Conservation (phyloP, 2,797 vertebrate species). For the Galago senegalensis region DNA sequence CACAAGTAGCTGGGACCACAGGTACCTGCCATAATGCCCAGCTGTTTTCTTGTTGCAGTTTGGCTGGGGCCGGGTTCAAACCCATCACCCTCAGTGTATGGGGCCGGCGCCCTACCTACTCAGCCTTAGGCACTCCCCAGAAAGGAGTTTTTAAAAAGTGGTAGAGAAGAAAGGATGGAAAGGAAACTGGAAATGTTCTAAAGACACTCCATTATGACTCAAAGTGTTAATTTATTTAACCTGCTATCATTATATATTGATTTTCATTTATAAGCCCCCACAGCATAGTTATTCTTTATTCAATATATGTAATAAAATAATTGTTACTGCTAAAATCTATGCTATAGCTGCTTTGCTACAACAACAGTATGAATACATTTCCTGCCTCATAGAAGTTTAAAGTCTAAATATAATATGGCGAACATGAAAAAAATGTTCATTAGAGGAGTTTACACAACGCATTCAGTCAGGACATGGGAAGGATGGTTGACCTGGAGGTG, state of each 20-base stretch:
- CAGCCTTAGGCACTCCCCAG: neutral
- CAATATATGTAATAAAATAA: neutral
- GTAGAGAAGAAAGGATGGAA: neutral
- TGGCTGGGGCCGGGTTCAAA: too few relatives aligned
- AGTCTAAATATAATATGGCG: neutral
- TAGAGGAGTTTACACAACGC: neutral
- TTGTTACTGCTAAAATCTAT: neutral
- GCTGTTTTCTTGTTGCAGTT: too few relatives aligned
- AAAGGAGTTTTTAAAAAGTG: neutral
- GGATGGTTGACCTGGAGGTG: neutral
- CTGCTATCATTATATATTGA: neutral
- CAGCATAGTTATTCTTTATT: neutral
- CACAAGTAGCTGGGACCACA: too few relatives aligned
- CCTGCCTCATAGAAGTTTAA: neutral
- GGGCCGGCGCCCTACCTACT: too few relatives aligned
- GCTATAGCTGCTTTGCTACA: neutral
- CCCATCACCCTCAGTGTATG: too few relatives aligned
- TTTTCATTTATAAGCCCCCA: neutral
- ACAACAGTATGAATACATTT: neutral
- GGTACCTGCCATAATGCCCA: too few relatives aligned
- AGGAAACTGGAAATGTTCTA: neutral
- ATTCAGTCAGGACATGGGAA: neutral
- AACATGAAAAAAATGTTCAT: neutral
- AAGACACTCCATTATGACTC: neutral
- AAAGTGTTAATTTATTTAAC: neutral